Conservation (phyloP, 2,113 vertebrate genomes). For the Hemibagrus wyckioides region DNA sequence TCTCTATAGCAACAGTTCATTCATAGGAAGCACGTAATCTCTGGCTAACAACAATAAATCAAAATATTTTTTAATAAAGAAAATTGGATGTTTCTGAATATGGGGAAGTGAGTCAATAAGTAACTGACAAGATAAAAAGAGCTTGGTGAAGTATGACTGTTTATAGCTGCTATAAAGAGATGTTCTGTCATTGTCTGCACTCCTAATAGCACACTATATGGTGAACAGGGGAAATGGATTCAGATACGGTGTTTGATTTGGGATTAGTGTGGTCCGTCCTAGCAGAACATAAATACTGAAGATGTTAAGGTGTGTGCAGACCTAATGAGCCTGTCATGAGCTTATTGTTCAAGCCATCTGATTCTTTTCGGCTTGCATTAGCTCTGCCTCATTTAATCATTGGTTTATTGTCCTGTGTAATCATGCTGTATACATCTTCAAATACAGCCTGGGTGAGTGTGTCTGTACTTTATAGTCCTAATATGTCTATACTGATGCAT, state of each 20-base stretch:
- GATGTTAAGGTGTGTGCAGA: not conserved
- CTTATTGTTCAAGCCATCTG: not conserved
- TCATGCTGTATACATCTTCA: not conserved
- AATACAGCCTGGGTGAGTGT: not conserved
- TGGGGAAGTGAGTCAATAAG: not conserved
- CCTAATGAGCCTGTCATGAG: not conserved
- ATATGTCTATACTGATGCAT: not conserved
- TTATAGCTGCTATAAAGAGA: not conserved
- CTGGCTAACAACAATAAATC: not conserved
- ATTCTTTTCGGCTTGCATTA: not conserved
- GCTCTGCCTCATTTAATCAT: not conserved
- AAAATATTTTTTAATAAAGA: not conserved
- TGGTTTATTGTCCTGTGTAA: not conserved
- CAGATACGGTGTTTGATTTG: not conserved
- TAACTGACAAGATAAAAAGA: not conserved
- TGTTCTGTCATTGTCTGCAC: not conserved
- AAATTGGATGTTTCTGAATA: not conserved
- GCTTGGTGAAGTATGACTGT: not conserved
- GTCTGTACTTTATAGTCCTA: not conserved
- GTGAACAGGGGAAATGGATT: not conserved
- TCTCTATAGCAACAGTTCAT: not conserved
- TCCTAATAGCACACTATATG: not conserved
- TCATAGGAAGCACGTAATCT: not conserved
- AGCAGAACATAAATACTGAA: not conserved
- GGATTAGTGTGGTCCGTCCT: not conserved